A percentile compares a stretch with the other conserved stretches of the same genome.
Conservation (phyloP, 2,797 vertebrate genomes). For the Eospalax fontanierii region DNA sequence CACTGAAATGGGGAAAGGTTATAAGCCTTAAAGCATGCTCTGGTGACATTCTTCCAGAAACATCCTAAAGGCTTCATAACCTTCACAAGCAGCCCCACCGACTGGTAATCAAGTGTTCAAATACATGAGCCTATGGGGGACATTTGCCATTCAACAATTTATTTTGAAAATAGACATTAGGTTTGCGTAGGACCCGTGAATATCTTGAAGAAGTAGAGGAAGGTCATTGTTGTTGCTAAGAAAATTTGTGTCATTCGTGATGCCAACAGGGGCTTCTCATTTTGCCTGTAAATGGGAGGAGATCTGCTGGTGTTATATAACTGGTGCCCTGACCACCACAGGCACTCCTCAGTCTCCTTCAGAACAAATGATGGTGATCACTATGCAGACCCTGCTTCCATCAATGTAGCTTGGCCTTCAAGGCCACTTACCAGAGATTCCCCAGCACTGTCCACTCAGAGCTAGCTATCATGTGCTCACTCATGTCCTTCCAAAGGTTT, state of each 20-base stretch:
- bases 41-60: too few species aligned
- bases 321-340: too few species aligned
- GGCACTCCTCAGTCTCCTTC: neutral
- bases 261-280: neutral
- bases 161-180: neutral
- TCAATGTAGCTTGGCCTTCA: neutral
- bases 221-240: neutral
- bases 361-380: neutral
- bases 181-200: neutral
- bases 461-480: neutral
- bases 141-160: neutral
- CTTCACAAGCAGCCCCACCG: too few species aligned
- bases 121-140: too few species aligned
- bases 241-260: neutral
- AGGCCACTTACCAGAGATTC: accelerated
- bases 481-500: neutral
- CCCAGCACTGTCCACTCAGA: neutral
- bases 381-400: neutral
- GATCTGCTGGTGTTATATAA: too few species aligned
- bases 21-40: too few species aligned
- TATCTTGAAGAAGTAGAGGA: neutral
- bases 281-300: neutral
- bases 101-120: too few species aligned
- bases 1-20: too few species aligned
- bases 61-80: too few species aligned